Percentiles rank a stretch among this genome's conserved stretches.
Conservation (phyloP, 2,797 vertebrate species). For the Eidolon dupreanum region DNA sequence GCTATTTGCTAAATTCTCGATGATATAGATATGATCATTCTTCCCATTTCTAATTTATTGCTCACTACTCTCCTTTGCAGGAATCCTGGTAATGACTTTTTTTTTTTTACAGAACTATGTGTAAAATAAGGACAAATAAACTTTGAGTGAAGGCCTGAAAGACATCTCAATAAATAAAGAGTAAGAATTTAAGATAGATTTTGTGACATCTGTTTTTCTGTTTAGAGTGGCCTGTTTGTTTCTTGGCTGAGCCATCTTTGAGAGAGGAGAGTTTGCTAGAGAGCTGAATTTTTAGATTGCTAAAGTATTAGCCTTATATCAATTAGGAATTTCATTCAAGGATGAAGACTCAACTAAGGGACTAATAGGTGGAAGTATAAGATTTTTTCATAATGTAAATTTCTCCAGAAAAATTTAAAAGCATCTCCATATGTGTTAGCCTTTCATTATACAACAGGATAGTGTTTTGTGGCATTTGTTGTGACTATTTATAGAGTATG, state of each 20-base stretch:
- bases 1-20: neutral
- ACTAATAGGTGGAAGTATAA: neutral
- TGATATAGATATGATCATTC: neutral
- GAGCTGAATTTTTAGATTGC: neutral
- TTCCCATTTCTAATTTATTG: neutral
- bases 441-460: neutral
- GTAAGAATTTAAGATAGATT: neutral
- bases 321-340: neutral
- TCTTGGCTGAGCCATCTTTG: neutral
- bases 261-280: neutral
- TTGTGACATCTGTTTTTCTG: neutral
- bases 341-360: neutral
- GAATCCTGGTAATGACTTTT: neutral
- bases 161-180: neutral
- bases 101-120: neutral
- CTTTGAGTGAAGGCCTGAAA: neutral
- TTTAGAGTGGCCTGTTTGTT: neutral
- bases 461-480: neutral
- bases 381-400: neutral
- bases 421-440: neutral
- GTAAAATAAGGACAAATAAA: neutral
- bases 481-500: neutral
- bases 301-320: neutral
- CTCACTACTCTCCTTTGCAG: neutral
- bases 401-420: neutral